Evolutionary conservation across 2,888 invertebrate genomes (phyloP).

Genomic region (Sarcophaga carnaria): DNA sequence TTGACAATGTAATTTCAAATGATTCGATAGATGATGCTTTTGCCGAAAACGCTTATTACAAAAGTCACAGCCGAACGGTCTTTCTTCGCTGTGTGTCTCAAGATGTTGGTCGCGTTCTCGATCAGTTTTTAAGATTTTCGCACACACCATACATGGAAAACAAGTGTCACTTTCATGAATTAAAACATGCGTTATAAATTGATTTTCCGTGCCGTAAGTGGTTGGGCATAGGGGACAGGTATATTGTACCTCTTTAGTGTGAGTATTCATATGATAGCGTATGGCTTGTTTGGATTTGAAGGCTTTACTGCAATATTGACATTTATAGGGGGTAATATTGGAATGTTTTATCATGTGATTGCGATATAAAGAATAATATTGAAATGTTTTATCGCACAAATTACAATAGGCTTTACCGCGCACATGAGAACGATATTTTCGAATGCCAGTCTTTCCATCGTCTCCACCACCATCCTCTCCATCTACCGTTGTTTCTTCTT

Average conservation of each 20-base stretch:
- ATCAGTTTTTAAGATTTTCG: constrained; percentile 72
- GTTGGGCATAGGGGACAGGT: constrained; percentile 82
- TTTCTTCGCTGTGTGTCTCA: constrained; percentile 83
- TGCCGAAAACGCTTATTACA: constrained; percentile 75
- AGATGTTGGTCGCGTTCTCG: constrained; percentile 76
- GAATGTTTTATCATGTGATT: constrained; percentile 76
- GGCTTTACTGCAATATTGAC: constrained; percentile 73
- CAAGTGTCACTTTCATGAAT: constrained; percentile 72
- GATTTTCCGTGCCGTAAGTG: constrained; percentile 78
- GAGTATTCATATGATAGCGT: constrained; percentile 75
- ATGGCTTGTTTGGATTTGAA: constrained; percentile 76
- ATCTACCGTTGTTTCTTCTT: constrained; percentile 40
- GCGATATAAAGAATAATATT: constrained; percentile 74
- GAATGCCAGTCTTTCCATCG: constrained; percentile 31
- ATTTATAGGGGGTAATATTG: constrained; percentile 74
- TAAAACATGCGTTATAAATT: constrained; percentile 73
- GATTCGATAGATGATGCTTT: constrained; percentile 75
- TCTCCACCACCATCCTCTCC: background rate
- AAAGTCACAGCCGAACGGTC: constrained; percentile 81
- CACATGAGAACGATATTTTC: constrained; percentile 72
- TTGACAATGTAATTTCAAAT: constrained; percentile 74
- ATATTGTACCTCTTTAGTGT: constrained; percentile 73
- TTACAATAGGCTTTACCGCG: constrained; percentile 74
- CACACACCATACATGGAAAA: constrained; percentile 75
- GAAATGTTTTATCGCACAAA: constrained; percentile 74